Evolutionary conservation across 1,140 invertebrate genomes (phyloP), one percentile per base, ranked within the genome.

Genomic region (Coenobita brevimanus): DNA sequence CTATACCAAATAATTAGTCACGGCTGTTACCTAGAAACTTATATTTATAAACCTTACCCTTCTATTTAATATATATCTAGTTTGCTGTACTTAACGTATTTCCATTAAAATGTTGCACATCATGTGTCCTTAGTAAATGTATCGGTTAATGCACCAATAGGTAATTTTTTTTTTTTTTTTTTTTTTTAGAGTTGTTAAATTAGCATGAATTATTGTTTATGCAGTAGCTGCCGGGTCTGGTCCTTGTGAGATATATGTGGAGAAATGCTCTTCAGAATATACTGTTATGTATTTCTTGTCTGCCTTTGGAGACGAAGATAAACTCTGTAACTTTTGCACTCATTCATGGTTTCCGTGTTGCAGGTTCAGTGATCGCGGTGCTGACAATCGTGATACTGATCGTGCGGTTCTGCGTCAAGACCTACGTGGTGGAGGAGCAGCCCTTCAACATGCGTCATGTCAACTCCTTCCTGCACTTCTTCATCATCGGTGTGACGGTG

Each of bases 401-500:
- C 6, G 64, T 87, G 27, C 36, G 21, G 3, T 87, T 87, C 76
- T 38, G 76, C 64, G 64, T 87, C 6, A 73, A 80, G 84, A 87
- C 78, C 6, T 87, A 87, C 64, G 76, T 81, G 21, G 3, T 73
- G 62, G 41, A 64, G 43, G 69, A 57, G 24, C 8, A 71, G 76
- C 21, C 36, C 2, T 87, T 87, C 43, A 27, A 54, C 41, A 27
- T 81, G 36, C n/a, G 10, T 0, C 84, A 87, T 76, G 30, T 87
- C 41, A 81, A 87, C 76, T 79, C 76, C 38, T 87, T 87, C 21
- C 60, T 87, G 38, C 84, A 73, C 46, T 80, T 79, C 76, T 81
- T 87, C 43, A 87, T 87, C 84, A 81, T 87, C 27, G 84, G 84
- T n/a, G 84, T 87, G 15, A 87, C 84, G 27, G 84, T 87, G 41